phyloP scores from a whole-genome alignment of 2,888 invertebrate species.

The Drosophila fulvimacula region DNA sequence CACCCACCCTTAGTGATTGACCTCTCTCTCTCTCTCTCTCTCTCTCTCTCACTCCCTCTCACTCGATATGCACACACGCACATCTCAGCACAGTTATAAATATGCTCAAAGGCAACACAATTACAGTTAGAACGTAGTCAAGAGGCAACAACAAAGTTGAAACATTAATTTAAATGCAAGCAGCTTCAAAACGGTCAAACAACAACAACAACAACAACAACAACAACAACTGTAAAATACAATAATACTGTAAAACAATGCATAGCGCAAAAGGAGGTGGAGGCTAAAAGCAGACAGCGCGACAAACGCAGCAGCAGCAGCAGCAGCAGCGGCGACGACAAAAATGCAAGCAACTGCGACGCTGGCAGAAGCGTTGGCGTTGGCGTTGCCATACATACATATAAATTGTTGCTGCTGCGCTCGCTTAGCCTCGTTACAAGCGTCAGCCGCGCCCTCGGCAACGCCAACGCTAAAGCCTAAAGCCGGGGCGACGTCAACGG shows the following conservation, averaged over 20 bases:
- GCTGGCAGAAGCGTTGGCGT: slow-evolving; percentile 48
- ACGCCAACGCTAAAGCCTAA: slow-evolving; percentile 56
- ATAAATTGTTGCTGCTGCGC: slow-evolving; percentile 34
- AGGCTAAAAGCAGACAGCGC: slow-evolving; percentile 76
- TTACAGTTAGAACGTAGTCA: slow-evolving; percentile 46
- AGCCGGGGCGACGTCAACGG: slow-evolving; percentile 15
- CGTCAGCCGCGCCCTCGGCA: slow-evolving; percentile 73
- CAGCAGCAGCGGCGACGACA: slow-evolving; percentile 31
- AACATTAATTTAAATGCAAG: slow-evolving; percentile 46
- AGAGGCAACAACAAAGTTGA: slow-evolving; percentile 24
- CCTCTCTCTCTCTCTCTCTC: slow-evolving; percentile 2
- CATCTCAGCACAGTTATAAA: neutral
- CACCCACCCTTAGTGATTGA: neutral
- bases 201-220: slow-evolving; percentile 21
- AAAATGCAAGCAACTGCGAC: slow-evolving; percentile 60
- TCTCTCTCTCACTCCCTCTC: neutral
- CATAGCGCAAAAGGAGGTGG: slow-evolving; percentile 76
- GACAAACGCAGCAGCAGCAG: slow-evolving; percentile 28
- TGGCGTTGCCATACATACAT: slow-evolving; percentile 20
- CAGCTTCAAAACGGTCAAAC: slow-evolving; percentile 15
- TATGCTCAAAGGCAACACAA: slow-evolving; percentile 29
- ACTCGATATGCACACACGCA: no score
- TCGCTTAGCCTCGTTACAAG: slow-evolving; percentile 77
- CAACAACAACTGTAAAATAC: slow-evolving; percentile 48
- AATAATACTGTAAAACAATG: slow-evolving; percentile 72